Evolutionary conservation across 2,113 vertebrate species (phyloP), one percentile per base, ranked within the genome.

Genomic region (Heterotis niloticus): DNA sequence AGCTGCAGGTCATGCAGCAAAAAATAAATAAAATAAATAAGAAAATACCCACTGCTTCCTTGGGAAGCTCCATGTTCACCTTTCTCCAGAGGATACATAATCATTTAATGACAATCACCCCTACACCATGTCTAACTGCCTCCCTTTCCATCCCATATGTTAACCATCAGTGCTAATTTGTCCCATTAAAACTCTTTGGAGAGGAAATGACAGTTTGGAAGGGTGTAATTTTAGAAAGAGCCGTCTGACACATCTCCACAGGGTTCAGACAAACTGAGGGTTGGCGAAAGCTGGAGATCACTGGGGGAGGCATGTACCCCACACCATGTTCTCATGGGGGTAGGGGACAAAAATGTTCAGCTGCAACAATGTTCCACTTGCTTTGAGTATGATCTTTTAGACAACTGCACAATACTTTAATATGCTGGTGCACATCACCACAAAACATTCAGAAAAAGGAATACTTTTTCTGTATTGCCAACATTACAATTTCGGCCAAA

Each of bases 161-260:
- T 90, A 92, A 88, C 91, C 84, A 91, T 92, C 90, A 89, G 80
- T 81, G 83, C 88, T 90, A 91, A 92, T 92, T 88, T 90, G 85
- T 90, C 89, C 84, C 89, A 91, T 87, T 91, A 89, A 90, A 91
- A 90, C 84, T 87, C 88, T 91, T 90, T 88, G 86, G 82, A 81
- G 88, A 91, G 92, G 92, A 93, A 92, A 92, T 90, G 88, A 91
- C 89, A 90, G 87, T 91, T 93, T 92, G 89, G 90, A 89, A 85
- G 87, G 82, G 86, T 92, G 87, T 92, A 92, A 92, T 92, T 92
- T 92, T 91, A 92, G 91, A 91, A 92, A 74, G 81, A 83, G 88
- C 84, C 73, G 78, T 86, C 84, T 66, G 75, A 83, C 77, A 76
- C 76, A 85, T 85, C 84, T 90, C 90, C 80, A 80, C 85, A 89